These are phyloP conservation scores for Opisthocomus hoazin DNA, from an alignment of 2,113 vertebrate species.

Conservation along the genomic window DNA sequence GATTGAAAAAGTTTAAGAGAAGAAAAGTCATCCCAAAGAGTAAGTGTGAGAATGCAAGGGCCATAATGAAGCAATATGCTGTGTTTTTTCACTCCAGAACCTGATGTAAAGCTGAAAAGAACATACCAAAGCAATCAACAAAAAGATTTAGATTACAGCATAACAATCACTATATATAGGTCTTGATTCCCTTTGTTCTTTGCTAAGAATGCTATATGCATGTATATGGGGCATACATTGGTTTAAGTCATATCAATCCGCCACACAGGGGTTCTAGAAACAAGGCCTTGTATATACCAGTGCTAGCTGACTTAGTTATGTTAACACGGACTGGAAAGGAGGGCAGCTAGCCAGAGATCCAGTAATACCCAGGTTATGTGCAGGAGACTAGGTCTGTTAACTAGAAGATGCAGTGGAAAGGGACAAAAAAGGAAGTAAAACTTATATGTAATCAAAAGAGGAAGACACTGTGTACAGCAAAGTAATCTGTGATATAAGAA, in stretches of 20 bases:
- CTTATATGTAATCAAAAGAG: not conserved
- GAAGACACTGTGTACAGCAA: not conserved
- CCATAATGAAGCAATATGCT: not conserved
- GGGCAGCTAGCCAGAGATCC: not conserved
- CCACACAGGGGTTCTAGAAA: not conserved
- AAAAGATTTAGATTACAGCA: not conserved
- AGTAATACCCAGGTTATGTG: not conserved
- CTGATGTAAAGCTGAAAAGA: not conserved
- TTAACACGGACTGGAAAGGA: not conserved
- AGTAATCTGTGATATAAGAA: not conserved
- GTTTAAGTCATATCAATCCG: not conserved
- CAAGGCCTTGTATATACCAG: not conserved
- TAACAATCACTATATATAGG: not conserved
- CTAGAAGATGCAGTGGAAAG: not conserved
- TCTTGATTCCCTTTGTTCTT: not conserved
- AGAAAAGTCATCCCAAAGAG: not conserved
- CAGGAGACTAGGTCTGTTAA: not conserved
- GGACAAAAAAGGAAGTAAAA: not conserved
- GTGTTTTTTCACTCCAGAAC: not conserved
- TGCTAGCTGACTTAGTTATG: not conserved
- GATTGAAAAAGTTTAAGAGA: not conserved
- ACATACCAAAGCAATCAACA: not conserved
- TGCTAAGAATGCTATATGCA: not conserved
- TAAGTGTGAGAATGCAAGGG: not conserved
- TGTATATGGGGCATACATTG: rapidly evolving